Percentiles rank a stretch among this genome's conserved stretches.
Evolutionary conservation across 2,797 vertebrate genomes (phyloP).

Genomic region (Chrysocyon brachyurus): DNA sequence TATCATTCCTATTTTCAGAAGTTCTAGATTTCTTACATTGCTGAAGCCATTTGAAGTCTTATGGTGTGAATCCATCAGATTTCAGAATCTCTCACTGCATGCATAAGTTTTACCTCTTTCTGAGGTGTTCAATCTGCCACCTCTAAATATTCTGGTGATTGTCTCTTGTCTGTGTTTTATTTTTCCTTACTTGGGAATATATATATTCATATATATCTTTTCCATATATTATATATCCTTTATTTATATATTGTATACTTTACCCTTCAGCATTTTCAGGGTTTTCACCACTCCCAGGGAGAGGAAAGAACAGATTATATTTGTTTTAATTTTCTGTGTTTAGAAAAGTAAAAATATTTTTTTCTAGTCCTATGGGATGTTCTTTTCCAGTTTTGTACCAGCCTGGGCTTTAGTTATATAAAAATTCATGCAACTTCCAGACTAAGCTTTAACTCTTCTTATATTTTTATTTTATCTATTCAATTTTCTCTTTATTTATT

Average conservation of each 20-base stretch:
- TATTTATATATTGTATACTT: neutral
- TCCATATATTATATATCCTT: neutral
- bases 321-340: neutral
- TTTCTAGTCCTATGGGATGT: neutral
- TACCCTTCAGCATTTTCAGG: neutral
- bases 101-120: neutral
- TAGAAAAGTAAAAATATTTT: neutral
- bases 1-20: neutral
- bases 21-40: neutral
- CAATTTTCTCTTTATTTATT: neutral
- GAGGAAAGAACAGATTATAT: neutral
- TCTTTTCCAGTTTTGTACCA: neutral
- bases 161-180: neutral
- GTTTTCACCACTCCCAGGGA: too few relatives aligned
- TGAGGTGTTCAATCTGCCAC: neutral
- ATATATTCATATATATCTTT: neutral
- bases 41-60: neutral
- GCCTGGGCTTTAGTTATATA: neutral
- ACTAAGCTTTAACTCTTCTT: neutral
- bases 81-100: neutral
- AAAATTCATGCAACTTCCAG: neutral
- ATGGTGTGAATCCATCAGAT: neutral
- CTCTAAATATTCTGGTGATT: neutral
- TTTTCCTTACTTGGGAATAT: neutral
- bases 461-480: neutral